phyloP scores from a whole-genome alignment of 2,888 invertebrate genomes.

The Acanthococcus lagerstroemiae region DNA sequence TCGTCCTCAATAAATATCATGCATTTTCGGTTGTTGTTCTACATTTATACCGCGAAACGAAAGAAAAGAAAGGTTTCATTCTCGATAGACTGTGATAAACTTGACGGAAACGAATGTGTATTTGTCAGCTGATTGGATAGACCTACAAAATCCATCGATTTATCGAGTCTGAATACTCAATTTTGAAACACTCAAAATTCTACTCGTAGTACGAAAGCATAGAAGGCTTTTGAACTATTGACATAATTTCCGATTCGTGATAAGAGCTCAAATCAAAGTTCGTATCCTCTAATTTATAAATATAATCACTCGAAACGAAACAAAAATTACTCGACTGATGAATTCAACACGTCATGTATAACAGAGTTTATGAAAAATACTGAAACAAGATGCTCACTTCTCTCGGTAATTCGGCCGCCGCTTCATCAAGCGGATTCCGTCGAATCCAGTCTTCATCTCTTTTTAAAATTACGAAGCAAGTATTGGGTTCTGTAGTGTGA shows the following conservation, averaged over 20 bases:
- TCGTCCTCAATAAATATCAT: slow-evolving; percentile 8
- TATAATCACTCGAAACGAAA: too few relatives aligned
- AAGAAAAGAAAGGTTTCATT: slow-evolving; percentile 4
- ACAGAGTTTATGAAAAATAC: too few relatives aligned
- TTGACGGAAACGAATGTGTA: neutral
- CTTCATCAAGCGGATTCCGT: neutral
- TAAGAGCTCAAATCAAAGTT: neutral
- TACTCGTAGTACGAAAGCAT: too few relatives aligned
- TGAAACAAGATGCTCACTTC: too few relatives aligned
- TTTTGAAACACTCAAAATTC: too few relatives aligned
- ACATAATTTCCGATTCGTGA: neutral
- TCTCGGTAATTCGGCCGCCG: neutral
- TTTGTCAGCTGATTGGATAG: too few relatives aligned
- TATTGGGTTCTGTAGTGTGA: neutral
- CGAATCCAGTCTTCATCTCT: neutral
- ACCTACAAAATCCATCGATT: too few relatives aligned
- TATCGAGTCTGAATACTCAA: too few relatives aligned
- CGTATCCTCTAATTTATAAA: neutral
- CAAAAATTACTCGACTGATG: too few relatives aligned
- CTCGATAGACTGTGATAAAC: neutral
- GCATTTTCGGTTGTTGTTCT: neutral
- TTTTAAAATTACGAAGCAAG: neutral
- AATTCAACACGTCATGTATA: too few relatives aligned
- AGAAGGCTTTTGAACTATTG: too few relatives aligned
- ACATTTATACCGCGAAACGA: slow-evolving; percentile 2